A percentile compares a stretch with the other conserved stretches of the same genome.
These are phyloP conservation scores for Orius insidiosus DNA, from an alignment of 1,140 invertebrate genomes.

Conservation along the genomic window DNA sequence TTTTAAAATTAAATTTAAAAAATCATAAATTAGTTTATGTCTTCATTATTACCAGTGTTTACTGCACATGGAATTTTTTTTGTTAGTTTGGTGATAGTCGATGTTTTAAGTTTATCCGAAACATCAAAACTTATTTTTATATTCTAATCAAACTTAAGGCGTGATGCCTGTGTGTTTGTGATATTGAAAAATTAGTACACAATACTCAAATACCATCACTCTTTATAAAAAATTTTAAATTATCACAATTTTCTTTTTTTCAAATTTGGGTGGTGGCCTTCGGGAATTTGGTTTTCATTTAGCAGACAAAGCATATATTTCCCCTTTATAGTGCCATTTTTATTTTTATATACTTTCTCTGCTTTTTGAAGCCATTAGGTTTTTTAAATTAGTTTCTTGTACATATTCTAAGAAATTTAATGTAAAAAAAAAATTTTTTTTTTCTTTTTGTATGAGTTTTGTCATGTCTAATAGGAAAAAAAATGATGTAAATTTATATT, in stretches of 20 bases:
- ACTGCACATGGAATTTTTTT: too few relatives aligned
- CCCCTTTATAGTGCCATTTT: background rate
- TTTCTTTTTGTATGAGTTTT: too few relatives aligned
- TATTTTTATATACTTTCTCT: conserved; percentile 9
- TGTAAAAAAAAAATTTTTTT: too few relatives aligned
- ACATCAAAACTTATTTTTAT: background rate
- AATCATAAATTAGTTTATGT: too few relatives aligned
- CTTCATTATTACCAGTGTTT: too few relatives aligned
- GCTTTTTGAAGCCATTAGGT: conserved; percentile 8
- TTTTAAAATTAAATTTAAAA: too few relatives aligned
- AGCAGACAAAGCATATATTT: conserved; percentile 7
- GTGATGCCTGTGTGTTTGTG: background rate
- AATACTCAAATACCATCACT: too few relatives aligned
- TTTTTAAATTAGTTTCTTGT: too few relatives aligned
- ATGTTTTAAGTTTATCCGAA: background rate
- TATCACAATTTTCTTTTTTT: conserved; percentile 1
- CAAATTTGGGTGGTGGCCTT: conserved; percentile 1
- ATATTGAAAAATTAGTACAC: too few relatives aligned
- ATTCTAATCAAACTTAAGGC: background rate
- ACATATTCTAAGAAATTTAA: too few relatives aligned
- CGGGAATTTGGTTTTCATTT: background rate
- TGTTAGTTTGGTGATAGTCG: background rate
- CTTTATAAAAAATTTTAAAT: too few relatives aligned
- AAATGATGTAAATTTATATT: conserved; percentile 1
- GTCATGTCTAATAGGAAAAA: conserved; percentile 2